A percentile compares a stretch with the other conserved stretches of the same genome.
Evolutionary conservation across 2,888 invertebrate species (phyloP).

Genomic region (Boloria euphrosyne): DNA sequence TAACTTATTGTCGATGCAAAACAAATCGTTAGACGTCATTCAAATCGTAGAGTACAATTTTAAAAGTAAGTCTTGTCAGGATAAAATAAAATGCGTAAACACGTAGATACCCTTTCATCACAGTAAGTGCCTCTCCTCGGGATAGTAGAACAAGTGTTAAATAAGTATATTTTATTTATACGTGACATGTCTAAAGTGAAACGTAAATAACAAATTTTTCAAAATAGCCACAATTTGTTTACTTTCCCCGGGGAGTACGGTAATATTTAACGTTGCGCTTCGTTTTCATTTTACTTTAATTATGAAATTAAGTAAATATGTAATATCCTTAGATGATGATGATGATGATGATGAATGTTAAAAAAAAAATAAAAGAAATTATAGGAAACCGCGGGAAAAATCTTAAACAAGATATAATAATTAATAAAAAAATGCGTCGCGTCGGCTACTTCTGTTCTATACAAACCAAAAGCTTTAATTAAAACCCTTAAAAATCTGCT

Average conservation of each 20-base stretch:
- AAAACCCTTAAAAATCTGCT: too few species aligned
- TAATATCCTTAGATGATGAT: too few species aligned
- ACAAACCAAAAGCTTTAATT: too few species aligned
- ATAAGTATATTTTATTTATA: slow-evolving; percentile 23
- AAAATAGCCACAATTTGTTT: slow-evolving; percentile 28
- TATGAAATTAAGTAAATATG: slow-evolving; percentile 5
- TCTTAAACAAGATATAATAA: too few species aligned
- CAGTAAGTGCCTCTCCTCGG: slow-evolving; percentile 31
- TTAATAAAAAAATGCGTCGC: too few species aligned
- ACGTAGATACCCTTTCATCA: slow-evolving; percentile 40
- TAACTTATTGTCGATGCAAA: not conserved
- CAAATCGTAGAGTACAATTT: slow-evolving; percentile 15
- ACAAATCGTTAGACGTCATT: slow-evolving; percentile 5
- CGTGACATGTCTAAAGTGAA: slow-evolving; percentile 19
- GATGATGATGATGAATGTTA: too few species aligned
- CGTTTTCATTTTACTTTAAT: slow-evolving; percentile 2
- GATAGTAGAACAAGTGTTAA: slow-evolving; percentile 29
- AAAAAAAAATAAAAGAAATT: too few species aligned
- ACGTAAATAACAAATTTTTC: slow-evolving; percentile 24
- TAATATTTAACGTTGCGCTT: slow-evolving; percentile 25
- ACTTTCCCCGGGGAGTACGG: slow-evolving; percentile 9
- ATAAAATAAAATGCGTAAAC: slow-evolving; percentile 43
- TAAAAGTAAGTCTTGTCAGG: slow-evolving; percentile 33
- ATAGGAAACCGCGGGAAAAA: too few species aligned
- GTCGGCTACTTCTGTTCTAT: too few species aligned